phyloP scores from a whole-genome alignment of 2,113 vertebrate species.

The Suncus etruscus region DNA sequence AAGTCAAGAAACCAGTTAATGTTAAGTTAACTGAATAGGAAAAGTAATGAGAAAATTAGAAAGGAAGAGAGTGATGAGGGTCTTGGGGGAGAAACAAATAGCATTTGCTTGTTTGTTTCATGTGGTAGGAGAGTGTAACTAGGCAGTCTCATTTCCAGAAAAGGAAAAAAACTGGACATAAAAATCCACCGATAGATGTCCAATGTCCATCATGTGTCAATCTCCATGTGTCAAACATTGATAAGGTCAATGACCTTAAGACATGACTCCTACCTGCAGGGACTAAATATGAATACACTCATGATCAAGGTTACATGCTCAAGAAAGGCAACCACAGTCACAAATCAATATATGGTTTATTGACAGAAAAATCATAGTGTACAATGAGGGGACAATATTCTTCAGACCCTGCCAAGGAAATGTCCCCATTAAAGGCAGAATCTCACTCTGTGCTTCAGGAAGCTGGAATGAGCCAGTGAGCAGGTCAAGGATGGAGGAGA shows the following conservation, averaged over 20 bases:
- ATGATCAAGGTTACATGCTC: neutral
- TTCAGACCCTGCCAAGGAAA: slow-evolving; percentile 1
- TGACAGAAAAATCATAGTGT: neutral
- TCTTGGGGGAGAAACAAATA: neutral
- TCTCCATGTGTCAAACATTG: too few relatives aligned
- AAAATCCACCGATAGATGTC: neutral
- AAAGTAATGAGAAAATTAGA: neutral
- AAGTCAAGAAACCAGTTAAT: too few relatives aligned
- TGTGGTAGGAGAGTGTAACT: neutral
- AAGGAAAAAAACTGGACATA: neutral
- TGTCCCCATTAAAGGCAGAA: too few relatives aligned
- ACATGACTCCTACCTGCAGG: neutral
- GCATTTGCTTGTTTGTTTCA: too few relatives aligned
- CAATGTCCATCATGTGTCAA: neutral
- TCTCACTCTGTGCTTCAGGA: neutral
- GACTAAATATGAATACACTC: neutral
- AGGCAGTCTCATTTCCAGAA: neutral
- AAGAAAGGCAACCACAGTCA: neutral
- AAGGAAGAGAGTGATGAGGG: neutral
- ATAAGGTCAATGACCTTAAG: neutral
- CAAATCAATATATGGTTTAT: neutral
- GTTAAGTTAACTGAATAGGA: neutral
- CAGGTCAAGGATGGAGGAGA: neutral
- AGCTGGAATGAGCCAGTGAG: too few relatives aligned
- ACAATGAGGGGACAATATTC: neutral